phyloP scores from a whole-genome alignment of 64 coral and sea anemone species.

The Pocillopora damicornis region DNA sequence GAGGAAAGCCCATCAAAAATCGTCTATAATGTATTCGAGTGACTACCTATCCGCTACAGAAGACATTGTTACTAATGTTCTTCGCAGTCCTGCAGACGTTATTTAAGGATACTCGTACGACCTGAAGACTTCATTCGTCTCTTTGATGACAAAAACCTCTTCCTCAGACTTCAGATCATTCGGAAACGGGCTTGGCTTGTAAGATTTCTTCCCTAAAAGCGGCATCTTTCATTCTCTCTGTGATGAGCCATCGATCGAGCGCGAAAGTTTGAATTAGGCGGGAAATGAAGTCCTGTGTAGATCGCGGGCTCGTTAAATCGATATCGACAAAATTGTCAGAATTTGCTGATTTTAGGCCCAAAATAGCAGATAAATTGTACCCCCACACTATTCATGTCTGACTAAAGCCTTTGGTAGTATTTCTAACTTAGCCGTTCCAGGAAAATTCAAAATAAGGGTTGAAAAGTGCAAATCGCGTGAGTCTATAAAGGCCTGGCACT shows the following conservation, averaged over 20 bases:
- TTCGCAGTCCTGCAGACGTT: background rate
- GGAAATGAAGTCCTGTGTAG: constrained; percentile 17
- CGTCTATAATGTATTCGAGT: no score
- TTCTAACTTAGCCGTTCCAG: background rate
- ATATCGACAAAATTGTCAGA: background rate
- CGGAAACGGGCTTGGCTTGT: constrained; percentile 40
- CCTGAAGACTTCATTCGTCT: constrained; percentile 89
- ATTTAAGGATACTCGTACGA: constrained; percentile 88
- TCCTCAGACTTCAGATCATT: constrained; percentile 67
- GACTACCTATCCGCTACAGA: no score
- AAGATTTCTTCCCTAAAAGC: constrained; percentile 70
- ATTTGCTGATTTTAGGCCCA: background rate
- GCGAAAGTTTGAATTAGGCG: constrained; percentile 73
- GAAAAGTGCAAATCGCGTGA: no score
- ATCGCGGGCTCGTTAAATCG: constrained; percentile 18
- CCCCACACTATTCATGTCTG: background rate
- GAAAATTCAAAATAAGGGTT: background rate
- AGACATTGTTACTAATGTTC: no score
- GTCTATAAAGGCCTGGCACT: background rate
- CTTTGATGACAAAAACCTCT: constrained; percentile 85
- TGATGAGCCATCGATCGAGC: background rate
- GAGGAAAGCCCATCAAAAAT: no score
- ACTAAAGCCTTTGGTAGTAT: background rate
- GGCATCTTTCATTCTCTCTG: constrained; percentile 56
- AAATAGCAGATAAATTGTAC: background rate